Evolutionary conservation across 2,113 vertebrate species (phyloP).

Genomic region (Scytalopus superciliaris): DNA sequence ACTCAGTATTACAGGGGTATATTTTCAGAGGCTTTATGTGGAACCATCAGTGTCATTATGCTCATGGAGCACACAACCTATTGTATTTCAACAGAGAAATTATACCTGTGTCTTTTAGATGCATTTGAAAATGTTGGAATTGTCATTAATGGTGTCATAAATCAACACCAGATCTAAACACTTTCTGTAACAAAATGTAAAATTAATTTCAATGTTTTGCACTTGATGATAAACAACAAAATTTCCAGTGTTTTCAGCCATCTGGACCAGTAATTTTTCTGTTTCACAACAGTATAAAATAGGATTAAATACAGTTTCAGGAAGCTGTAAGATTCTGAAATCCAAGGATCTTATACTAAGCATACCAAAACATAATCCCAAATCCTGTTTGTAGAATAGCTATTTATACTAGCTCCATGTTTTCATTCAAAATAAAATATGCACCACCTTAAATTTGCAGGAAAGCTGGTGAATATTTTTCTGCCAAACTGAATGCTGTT

Average conservation of each 20-base stretch:
- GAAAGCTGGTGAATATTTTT: background rate
- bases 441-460: background rate
- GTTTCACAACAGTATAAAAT: background rate
- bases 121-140: background rate
- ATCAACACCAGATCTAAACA: background rate
- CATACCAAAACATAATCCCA: background rate
- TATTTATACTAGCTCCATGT: background rate
- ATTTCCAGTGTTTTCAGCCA: background rate
- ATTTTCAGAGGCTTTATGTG: background rate
- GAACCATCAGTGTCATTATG: background rate
- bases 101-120: background rate
- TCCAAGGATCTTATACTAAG: background rate
- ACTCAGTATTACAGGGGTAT: background rate
- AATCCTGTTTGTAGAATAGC: background rate
- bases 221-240: background rate
- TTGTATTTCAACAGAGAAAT: background rate
- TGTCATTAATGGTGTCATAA: background rate
- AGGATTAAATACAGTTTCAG: background rate
- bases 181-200: background rate
- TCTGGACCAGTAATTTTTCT: background rate
- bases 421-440: background rate
- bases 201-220: background rate
- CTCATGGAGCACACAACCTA: background rate
- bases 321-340: background rate
- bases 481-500: background rate